phyloP scores from a whole-genome alignment of 2,113 vertebrate genomes.

The Tringa solitaria region DNA sequence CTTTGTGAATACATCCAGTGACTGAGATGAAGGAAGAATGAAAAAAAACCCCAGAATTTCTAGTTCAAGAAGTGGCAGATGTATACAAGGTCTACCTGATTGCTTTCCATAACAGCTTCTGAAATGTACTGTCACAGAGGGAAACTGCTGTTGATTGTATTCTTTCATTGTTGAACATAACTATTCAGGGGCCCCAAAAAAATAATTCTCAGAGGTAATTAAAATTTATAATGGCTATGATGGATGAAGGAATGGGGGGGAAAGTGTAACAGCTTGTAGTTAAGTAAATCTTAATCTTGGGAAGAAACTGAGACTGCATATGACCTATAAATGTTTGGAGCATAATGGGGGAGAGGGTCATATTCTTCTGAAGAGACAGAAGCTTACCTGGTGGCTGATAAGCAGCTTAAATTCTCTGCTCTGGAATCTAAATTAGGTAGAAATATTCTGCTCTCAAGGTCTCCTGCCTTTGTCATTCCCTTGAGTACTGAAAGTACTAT shows the following conservation, averaged over 20 bases:
- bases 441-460: neutral
- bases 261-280: neutral
- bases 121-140: neutral
- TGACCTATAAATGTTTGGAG: neutral
- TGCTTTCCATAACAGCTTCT: neutral
- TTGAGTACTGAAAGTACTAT: neutral
- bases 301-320: neutral
- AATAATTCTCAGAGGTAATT: neutral
- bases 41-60: neutral
- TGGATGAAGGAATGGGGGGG: neutral
- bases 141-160: neutral
- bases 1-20: neutral
- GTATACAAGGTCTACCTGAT: neutral
- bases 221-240: neutral
- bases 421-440: neutral
- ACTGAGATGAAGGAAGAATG: neutral
- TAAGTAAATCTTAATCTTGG: neutral
- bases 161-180: neutral
- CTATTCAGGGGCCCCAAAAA: neutral
- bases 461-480: neutral
- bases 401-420: neutral
- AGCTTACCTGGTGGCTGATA: neutral
- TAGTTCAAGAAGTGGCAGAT: neutral
- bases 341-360: neutral
- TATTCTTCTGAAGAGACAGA: neutral